Evolutionary conservation across 2,888 invertebrate genomes (phyloP).

Genomic region (Parnassius smintheus): DNA sequence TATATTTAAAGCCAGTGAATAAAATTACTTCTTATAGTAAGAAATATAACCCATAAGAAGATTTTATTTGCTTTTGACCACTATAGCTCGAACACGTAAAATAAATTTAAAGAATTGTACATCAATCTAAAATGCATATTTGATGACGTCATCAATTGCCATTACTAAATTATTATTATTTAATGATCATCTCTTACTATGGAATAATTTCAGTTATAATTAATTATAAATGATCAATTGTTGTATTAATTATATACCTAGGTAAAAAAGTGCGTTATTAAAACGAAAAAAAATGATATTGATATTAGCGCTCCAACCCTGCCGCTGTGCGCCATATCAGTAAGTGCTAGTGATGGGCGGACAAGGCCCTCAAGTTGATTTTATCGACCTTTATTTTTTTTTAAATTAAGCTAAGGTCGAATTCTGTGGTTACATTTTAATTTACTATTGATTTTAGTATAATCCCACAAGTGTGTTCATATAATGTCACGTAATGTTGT

Average conservation of each 20-base stretch:
- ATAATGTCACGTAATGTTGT: too few relatives aligned
- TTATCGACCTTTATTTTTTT: conserved; percentile 9
- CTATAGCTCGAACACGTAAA: background rate
- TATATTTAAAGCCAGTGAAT: background rate
- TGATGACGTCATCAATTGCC: conserved; percentile 63
- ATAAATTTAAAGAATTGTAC: background rate
- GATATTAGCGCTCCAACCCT: conserved; percentile 37
- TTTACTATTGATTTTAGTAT: too few relatives aligned
- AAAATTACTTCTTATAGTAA: too few relatives aligned
- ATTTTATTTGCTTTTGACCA: background rate
- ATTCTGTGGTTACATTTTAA: too few relatives aligned
- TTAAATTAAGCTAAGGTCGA: too few relatives aligned
- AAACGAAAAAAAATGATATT: conserved; percentile 28
- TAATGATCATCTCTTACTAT: too few relatives aligned
- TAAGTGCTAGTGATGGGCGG: conserved; percentile 54
- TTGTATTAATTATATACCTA: background rate
- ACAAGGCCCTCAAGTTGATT: conserved; percentile 30
- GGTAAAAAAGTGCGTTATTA: conserved; percentile 5
- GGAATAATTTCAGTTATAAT: background rate
- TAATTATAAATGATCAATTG: background rate
- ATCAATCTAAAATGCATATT: background rate
- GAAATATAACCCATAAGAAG: background rate
- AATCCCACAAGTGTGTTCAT: too few relatives aligned
- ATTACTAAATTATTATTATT: background rate
- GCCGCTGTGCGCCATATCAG: conserved; percentile 53